Conservation (phyloP, 2,113 vertebrate genomes). For the Crotalus horridus region DNA sequence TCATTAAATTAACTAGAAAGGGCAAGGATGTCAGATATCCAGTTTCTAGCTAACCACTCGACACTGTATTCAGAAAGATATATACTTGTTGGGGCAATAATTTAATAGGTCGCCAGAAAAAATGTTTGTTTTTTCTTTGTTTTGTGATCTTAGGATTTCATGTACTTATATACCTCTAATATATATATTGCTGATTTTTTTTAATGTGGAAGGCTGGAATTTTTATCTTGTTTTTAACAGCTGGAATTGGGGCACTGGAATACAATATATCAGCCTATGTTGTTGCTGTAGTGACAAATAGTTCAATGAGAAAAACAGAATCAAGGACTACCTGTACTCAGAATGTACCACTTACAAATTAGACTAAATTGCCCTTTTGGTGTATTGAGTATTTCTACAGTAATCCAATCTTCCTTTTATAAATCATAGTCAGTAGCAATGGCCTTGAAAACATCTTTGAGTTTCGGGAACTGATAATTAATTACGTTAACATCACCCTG, state of each 20-base stretch:
- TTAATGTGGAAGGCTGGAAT: background rate
- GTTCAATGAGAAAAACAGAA: background rate
- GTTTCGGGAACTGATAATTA: slow-evolving; percentile 18
- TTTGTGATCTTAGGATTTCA: background rate
- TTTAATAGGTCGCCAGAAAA: background rate
- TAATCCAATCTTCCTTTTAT: slow-evolving; percentile 23
- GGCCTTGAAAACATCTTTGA: slow-evolving; percentile 35
- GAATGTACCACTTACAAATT: background rate
- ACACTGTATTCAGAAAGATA: background rate
- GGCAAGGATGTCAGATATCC: background rate
- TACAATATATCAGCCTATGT: background rate
- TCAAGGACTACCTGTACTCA: background rate
- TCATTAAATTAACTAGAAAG: background rate
- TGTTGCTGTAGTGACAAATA: background rate
- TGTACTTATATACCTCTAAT: background rate
- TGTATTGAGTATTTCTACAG: slow-evolving; percentile 28
- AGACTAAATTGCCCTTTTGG: background rate
- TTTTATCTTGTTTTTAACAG: background rate
- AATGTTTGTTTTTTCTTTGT: background rate
- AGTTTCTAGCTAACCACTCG: background rate
- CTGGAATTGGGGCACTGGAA: background rate
- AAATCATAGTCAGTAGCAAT: slow-evolving; percentile 23
- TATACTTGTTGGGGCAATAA: background rate
- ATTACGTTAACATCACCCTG: background rate
- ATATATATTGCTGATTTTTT: background rate